A percentile compares a stretch with the other conserved stretches of the same genome.
Evolutionary conservation across 1,140 invertebrate genomes (phyloP).

Genomic region (Achatina immaculata): DNA sequence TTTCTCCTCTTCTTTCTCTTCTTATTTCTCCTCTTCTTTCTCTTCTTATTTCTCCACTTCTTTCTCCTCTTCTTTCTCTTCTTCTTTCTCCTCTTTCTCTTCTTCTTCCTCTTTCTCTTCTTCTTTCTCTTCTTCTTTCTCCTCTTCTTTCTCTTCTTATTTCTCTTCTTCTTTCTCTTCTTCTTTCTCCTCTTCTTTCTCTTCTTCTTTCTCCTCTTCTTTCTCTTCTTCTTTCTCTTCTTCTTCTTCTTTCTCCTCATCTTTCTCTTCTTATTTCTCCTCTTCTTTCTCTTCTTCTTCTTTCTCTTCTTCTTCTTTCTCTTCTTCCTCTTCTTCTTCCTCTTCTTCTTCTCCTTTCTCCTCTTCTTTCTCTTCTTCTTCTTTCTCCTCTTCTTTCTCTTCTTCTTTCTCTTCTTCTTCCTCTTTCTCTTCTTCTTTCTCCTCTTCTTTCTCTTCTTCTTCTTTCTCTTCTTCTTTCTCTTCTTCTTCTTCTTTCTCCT

Average conservation of each 20-base stretch:
- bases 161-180: no score
- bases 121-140: no score
- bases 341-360: slow-evolving; percentile 25
- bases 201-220: slow-evolving; percentile 16
- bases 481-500: not conserved
- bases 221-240: slow-evolving; percentile 25
- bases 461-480: not conserved
- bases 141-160: no score
- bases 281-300: slow-evolving; percentile 23
- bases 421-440: slow-evolving; percentile 2
- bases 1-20: no score
- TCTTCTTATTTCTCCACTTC: no score
- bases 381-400: not conserved
- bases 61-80: no score
- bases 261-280: slow-evolving; percentile 26
- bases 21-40: no score
- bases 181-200: not conserved
- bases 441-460: not conserved
- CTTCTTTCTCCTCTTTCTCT: no score
- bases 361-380: not conserved
- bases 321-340: slow-evolving; percentile 18
- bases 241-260: slow-evolving; percentile 35
- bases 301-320: not conserved
- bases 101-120: no score
- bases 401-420: not conserved